Percentiles rank a stretch among this genome's conserved stretches.
Evolutionary conservation across 2,113 vertebrate genomes (phyloP).

Genomic region (Emydocephalus ijimae): DNA sequence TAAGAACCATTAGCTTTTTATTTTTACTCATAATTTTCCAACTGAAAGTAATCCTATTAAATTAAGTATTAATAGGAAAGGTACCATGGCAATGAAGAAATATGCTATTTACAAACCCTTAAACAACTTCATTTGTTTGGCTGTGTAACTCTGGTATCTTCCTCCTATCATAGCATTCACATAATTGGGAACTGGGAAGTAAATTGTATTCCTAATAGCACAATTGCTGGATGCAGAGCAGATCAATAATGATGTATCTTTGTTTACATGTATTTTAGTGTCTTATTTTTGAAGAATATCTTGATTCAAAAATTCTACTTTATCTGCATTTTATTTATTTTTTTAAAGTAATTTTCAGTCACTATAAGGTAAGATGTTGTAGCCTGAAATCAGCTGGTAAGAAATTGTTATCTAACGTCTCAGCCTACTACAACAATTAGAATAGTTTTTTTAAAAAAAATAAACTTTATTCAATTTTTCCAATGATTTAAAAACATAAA

Average conservation of each 20-base stretch:
- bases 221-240: background rate
- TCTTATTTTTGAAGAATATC: background rate
- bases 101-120: background rate
- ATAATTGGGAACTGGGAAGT: background rate
- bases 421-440: background rate
- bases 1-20: background rate
- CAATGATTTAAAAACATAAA: no score
- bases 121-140: conserved; percentile 18
- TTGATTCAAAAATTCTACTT: background rate
- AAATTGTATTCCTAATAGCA: conserved; percentile 33
- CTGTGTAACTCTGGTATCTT: background rate
- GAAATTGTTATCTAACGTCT: background rate
- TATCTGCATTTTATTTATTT: background rate
- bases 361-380: background rate
- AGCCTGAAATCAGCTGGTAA: background rate
- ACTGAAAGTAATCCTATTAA: background rate
- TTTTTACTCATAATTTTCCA: background rate
- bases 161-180: conserved; percentile 23
- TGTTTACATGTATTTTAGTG: background rate
- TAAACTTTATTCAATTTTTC: no score
- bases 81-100: background rate
- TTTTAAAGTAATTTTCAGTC: background rate
- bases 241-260: background rate
- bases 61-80: conserved; percentile 3
- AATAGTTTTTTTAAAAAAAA: background rate